Base-by-base conservation (phyloP, 2,888 invertebrate genomes). In the Lottia gigantea region DNA sequence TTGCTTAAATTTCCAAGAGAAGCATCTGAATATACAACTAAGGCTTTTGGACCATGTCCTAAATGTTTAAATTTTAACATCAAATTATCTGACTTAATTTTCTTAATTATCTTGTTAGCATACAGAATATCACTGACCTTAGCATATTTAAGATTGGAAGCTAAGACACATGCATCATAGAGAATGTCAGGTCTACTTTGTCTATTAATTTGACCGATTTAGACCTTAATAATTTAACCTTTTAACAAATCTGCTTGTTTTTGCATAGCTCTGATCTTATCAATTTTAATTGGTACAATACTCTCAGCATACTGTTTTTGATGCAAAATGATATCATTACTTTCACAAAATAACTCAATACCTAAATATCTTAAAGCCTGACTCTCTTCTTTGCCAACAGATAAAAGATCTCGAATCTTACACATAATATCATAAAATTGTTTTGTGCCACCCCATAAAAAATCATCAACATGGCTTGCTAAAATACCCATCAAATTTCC, bases 391-490 rank as follows among this genome's bases (percentile, higher is more conserved):
- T 67, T 67, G 31, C 67, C 67, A 67, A 66, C 72, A 15, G 46
- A 40, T 47, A 70, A 62, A 16, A 19, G 46, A n/a, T 46, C n/a
- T n/a, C 70, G 40, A 6, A 69, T 63, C 45, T 62, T 46, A 25
- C 47, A 12, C 3, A 72, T 72, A n/a, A 63, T 66, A n/a, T 63
- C 19, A 45, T 62, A 49, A 40, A 72, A 72, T 12, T 45, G 25
- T n/a, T 1, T 67, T 62, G 61, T 67, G 23, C 67, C 67, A 19
- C 62, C 62, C 67, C 67, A 67, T 15, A 62, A 61, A 25, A 67
- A 67, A 45, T 62, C 67, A 62, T 72, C 72, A 14, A 72, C 69
- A 66, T 72, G 69, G 47, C 72, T 61, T 62, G 68, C 68, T 47
- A 71, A 26, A 11, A 68, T 49, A 11, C 65, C 71, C n/a, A 46